Evolutionary conservation across 2,888 invertebrate species (phyloP).

Genomic region (Argyresthia albistria): DNA sequence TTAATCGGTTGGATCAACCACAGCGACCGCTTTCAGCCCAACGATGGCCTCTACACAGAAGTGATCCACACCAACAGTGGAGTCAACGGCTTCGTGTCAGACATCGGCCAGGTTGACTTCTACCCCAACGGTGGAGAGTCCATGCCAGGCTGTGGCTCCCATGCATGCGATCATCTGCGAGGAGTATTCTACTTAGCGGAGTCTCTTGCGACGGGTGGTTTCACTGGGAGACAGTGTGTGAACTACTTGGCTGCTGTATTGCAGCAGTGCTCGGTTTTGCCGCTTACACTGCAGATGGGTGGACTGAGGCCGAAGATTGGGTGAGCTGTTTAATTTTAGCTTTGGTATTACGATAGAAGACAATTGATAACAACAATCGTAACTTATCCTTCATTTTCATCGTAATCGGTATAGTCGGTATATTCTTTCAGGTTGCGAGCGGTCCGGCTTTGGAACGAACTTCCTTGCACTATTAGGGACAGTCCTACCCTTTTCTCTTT

Average conservation of each 20-base stretch:
- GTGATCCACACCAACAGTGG: slow-evolving; percentile 48
- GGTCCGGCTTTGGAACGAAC: too few species aligned
- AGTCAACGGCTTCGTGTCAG: slow-evolving; percentile 33
- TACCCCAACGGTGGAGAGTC: slow-evolving; percentile 45
- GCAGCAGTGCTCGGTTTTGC: slow-evolving; percentile 24
- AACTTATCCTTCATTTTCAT: not conserved
- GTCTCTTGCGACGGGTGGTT: slow-evolving; percentile 32
- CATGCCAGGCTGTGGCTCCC: slow-evolving; percentile 43
- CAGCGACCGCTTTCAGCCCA: slow-evolving; percentile 28
- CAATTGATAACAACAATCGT: too few species aligned
- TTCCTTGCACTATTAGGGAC: too few species aligned
- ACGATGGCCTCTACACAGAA: slow-evolving; percentile 42
- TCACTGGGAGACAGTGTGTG: slow-evolving; percentile 36
- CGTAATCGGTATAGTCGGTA: not conserved
- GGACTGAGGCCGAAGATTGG: slow-evolving; percentile 39
- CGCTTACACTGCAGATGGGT: slow-evolving; percentile 37
- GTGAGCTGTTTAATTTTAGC: slow-evolving; percentile 20
- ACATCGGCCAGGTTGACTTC: slow-evolving; percentile 40
- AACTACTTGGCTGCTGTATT: slow-evolving; percentile 36
- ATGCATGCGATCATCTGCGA: slow-evolving; percentile 37
- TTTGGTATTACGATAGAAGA: too few species aligned
- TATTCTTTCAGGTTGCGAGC: too few species aligned
- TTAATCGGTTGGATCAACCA: slow-evolving; percentile 42
- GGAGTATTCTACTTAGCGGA: slow-evolving; percentile 42
- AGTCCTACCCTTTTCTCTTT: too few species aligned